Base-by-base conservation (phyloP, 2,113 vertebrate species). In the Pollachius pollachius region DNA sequence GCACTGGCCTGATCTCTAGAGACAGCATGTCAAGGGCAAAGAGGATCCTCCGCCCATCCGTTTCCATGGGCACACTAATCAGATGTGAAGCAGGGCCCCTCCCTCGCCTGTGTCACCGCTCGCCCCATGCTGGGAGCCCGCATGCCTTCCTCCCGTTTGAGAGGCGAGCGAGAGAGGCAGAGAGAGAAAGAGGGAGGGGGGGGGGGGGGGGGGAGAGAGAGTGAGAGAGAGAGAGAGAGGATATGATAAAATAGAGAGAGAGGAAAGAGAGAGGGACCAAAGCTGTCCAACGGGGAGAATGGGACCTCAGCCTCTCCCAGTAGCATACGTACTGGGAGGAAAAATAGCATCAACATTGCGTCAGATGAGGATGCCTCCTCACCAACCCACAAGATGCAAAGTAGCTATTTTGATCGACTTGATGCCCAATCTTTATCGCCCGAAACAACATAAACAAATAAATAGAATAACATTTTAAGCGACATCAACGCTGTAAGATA, bases 11-110 rank as follows among this genome's bases (percentile, higher is more conserved):
- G 52, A 79, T 90, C 87, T 84, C 81, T 57, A 71, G 86, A 89
- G 87, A 87, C 65, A 81, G 68, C 71, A 62, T 66, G 83, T 81
- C 84, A 88, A 86, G 87, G 87, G 84, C 82, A 85, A 83, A 81
- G 80, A 30, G 78, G 85, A 88, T 90, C 74, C 85, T 85, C 79
- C 77, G 81, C 80, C 83, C 81, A 78, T 75, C 71, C 72, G 84
- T 91, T 89, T 89, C 84, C 87, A 91, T 91, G 87, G 89, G 77
- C 86, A 88, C 83, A 71, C 80, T 88, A 84, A 90, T 90, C 85
- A 85, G 84, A 83, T 82, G 86, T 84, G 83, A 87, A 87, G 70
- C 69, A 78, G 74, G 73, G 71, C 80, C 69, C 80, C 79, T 74
- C 84, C 81, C 73, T 85, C 68, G 80, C 65, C 65, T 76, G 80